Percentiles rank a stretch among this genome's conserved stretches.
phyloP scores from a whole-genome alignment of 2,888 invertebrate species.

The Phaonia tiefii region DNA sequence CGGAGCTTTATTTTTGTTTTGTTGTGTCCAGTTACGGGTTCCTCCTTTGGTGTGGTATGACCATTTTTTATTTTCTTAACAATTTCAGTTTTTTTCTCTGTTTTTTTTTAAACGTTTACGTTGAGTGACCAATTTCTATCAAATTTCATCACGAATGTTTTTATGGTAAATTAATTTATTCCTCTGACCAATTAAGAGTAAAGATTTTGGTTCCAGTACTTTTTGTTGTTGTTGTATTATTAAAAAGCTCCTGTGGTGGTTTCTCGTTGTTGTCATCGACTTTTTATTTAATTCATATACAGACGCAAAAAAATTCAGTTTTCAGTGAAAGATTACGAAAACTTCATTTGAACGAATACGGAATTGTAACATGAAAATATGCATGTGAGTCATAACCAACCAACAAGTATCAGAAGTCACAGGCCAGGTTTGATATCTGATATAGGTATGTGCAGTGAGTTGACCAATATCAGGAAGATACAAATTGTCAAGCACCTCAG shows the following conservation, averaged over 20 bases:
- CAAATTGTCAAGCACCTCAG: too few relatives aligned
- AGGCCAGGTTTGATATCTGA: not conserved
- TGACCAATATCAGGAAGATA: not conserved
- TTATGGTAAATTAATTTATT: constrained; percentile 68
- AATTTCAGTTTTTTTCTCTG: constrained; percentile 41
- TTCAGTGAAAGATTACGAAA: constrained; percentile 26
- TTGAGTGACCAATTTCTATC: constrained; percentile 70
- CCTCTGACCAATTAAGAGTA: constrained; percentile 65
- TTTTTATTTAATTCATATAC: constrained; percentile 24
- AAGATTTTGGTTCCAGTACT: constrained; percentile 52
- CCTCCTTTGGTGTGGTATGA: constrained; percentile 42
- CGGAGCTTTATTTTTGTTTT: not conserved
- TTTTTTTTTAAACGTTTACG: constrained; percentile 50
- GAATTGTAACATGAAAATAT: constrained; percentile 26
- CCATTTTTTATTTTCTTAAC: not conserved
- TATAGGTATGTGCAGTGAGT: not conserved
- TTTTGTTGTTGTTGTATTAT: too few relatives aligned
- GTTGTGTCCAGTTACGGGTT: constrained; percentile 30
- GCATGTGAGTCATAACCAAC: constrained; percentile 31
- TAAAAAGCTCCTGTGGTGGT: constrained; percentile 6
- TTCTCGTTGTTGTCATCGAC: constrained; percentile 3
- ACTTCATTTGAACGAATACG: not conserved
- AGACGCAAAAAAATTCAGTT: not conserved
- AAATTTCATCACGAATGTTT: constrained; percentile 69
- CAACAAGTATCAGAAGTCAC: not conserved